Evolutionary conservation across 2,797 vertebrate species (phyloP).

Genomic region (Acanthiza pusilla): DNA sequence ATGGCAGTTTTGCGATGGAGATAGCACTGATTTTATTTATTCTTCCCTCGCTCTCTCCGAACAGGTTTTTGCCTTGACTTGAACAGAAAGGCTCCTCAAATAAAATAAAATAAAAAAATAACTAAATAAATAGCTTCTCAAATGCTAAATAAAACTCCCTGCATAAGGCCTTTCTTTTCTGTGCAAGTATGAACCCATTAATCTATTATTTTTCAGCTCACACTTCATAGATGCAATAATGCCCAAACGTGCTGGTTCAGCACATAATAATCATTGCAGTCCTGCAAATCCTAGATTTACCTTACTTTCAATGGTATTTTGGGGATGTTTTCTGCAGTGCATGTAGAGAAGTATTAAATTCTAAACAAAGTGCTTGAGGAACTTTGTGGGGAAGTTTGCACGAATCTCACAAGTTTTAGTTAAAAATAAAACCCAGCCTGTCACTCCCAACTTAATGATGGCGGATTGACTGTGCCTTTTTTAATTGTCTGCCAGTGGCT

Average conservation of each 20-base stretch:
- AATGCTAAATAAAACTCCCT: neutral
- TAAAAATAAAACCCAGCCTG: constrained; percentile 24
- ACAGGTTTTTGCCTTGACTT: neutral
- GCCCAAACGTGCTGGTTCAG: neutral
- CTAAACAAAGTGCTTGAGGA: neutral
- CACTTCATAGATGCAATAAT: neutral
- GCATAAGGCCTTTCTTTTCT: neutral
- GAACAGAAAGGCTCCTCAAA: neutral
- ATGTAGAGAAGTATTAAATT: neutral
- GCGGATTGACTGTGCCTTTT: constrained; percentile 20
- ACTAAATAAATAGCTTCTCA: neutral
- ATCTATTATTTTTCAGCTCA: neutral
- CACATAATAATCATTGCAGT: neutral
- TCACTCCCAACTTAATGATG: neutral
- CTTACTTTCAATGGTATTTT: neutral
- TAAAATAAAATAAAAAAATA: neutral
- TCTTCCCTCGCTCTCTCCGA: neutral
- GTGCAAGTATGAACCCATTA: neutral
- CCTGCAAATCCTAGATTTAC: neutral
- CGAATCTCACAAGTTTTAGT: neutral
- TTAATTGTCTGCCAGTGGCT: constrained; percentile 18
- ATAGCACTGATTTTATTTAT: neutral
- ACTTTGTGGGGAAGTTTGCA: neutral
- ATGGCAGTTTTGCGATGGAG: neutral
- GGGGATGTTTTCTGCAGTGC: neutral